Conservation (phyloP, 2,113 vertebrate genomes). For the Tragelaphus buxtoni region DNA sequence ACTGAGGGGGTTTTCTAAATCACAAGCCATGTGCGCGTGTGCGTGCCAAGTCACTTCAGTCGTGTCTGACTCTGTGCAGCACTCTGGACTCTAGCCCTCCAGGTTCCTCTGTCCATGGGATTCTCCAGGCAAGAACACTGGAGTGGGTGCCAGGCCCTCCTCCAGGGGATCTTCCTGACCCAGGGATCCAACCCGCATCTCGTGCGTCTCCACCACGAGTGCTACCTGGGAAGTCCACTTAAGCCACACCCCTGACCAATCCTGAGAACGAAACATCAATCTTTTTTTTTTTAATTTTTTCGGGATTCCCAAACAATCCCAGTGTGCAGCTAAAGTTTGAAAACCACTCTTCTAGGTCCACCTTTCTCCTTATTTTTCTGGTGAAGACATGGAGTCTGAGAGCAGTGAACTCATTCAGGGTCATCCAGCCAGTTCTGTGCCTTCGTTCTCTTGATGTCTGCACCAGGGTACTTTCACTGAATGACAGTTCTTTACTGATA, state of each 20-base stretch:
- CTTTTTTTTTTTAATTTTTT: background rate
- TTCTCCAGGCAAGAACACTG: background rate
- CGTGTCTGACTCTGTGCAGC: background rate
- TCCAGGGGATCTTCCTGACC: background rate
- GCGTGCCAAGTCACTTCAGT: background rate
- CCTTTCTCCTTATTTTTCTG: background rate
- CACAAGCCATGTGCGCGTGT: background rate
- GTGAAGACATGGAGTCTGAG: background rate
- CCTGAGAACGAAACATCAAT: background rate
- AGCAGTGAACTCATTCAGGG: background rate
- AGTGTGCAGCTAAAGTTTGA: background rate
- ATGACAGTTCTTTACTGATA: background rate
- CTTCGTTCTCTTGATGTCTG: background rate
- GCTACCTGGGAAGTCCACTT: background rate
- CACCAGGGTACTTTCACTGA: background rate
- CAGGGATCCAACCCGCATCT: accelerated
- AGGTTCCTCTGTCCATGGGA: background rate
- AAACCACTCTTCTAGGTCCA: background rate
- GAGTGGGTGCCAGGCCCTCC: background rate
- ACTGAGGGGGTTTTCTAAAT: background rate
- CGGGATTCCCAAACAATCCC: background rate
- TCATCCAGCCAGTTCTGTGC: background rate
- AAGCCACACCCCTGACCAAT: background rate
- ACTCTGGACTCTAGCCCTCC: background rate
- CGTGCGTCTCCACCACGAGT: accelerated